Evolutionary conservation across 2,888 invertebrate species (phyloP).

Genomic region (Auanema freiburgensis): DNA sequence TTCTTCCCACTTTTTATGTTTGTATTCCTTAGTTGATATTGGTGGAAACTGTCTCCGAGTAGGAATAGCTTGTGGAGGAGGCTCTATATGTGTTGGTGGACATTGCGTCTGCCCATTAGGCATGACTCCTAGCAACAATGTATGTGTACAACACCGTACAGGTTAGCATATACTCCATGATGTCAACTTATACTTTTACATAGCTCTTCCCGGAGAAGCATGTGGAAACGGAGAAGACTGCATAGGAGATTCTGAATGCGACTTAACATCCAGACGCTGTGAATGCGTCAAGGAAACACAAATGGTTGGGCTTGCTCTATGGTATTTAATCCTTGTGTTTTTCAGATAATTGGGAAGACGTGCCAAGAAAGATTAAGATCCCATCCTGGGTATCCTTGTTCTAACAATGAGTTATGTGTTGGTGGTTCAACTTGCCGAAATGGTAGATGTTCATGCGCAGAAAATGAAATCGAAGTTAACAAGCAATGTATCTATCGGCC

Average conservation of each 20-base stretch:
- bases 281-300: slow-evolving; percentile 46
- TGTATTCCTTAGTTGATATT: slow-evolving; percentile 32
- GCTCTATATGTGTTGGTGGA: slow-evolving; percentile 58
- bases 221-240: slow-evolving; percentile 54
- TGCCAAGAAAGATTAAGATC: slow-evolving; percentile 52
- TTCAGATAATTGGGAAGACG: slow-evolving; percentile 33
- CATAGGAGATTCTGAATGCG: slow-evolving; percentile 42
- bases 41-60: slow-evolving; percentile 51
- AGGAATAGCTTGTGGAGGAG: slow-evolving; percentile 55
- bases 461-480: slow-evolving; percentile 39
- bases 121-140: slow-evolving; percentile 32
- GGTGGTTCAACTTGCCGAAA: slow-evolving; percentile 43
- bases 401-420: slow-evolving; percentile 49
- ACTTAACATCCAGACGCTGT: slow-evolving; percentile 36
- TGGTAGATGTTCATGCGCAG: slow-evolving; percentile 48
- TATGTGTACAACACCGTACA: slow-evolving; percentile 33
- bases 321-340: neutral
- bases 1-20: slow-evolving; percentile 14
- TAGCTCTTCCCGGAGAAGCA: slow-evolving; percentile 52
- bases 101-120: slow-evolving; percentile 56
- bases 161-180: slow-evolving; percentile 21
- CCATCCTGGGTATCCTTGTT: slow-evolving; percentile 59
- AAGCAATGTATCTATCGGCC: slow-evolving; percentile 39
- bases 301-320: slow-evolving; percentile 40
- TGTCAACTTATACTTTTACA: neutral